Evolutionary conservation across 2,888 invertebrate species (phyloP).

Genomic region (Nomada ferruginata): DNA sequence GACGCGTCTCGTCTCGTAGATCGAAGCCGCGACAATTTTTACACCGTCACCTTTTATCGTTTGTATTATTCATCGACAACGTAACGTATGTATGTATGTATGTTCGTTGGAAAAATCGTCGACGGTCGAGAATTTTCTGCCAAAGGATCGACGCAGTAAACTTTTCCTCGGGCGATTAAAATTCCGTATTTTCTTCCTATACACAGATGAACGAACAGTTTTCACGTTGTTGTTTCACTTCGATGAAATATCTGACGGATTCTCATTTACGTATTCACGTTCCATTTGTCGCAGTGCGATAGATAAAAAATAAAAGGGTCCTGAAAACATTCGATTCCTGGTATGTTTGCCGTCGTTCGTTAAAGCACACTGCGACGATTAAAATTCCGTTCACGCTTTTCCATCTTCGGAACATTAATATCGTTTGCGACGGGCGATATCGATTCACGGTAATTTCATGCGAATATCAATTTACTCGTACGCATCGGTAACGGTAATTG

Average conservation of each 20-base stretch:
- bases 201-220: background rate
- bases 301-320: too few relatives aligned
- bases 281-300: background rate
- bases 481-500: conserved; percentile 5
- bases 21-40: conserved; percentile 28
- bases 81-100: conserved; percentile 12
- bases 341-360: background rate
- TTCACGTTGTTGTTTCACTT: conserved; percentile 7
- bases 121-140: conserved; percentile 4
- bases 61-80: conserved; percentile 51
- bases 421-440: background rate
- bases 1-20: background rate
- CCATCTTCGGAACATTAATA: background rate
- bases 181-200: conserved; percentile 29
- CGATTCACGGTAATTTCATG: conserved; percentile 14
- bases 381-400: conserved; percentile 26
- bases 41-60: conserved; percentile 19
- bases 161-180: conserved; percentile 39
- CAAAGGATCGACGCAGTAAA: conserved; percentile 22
- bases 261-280: background rate
- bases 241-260: conserved; percentile 2
- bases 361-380: conserved; percentile 19
- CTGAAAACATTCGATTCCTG: background rate
- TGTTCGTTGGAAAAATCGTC: conserved; percentile 9
- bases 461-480: conserved; percentile 20